These are phyloP conservation scores for Podarcis raffonei DNA, from an alignment of 2,113 vertebrate species.

Conservation along the genomic window DNA sequence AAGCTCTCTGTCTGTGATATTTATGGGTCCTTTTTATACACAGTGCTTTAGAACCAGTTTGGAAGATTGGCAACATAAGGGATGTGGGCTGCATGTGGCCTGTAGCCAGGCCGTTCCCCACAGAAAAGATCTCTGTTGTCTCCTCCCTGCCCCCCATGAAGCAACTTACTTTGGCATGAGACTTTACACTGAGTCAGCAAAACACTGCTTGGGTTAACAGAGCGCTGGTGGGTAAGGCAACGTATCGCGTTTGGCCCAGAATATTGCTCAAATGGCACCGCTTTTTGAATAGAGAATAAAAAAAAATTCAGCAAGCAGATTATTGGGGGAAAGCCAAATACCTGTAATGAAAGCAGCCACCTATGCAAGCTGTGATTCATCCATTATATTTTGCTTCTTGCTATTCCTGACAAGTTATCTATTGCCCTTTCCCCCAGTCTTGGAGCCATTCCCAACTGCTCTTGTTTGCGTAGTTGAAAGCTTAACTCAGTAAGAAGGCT, in stretches of 20 bases:
- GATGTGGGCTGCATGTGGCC: background rate
- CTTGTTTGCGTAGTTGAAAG: background rate
- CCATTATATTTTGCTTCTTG: background rate
- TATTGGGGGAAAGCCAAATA: background rate
- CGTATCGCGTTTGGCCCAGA: background rate
- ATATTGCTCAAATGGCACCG: background rate
- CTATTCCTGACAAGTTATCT: background rate
- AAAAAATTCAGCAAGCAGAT: background rate
- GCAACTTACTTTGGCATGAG: background rate
- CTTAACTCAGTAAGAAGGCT: background rate
- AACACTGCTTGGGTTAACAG: background rate
- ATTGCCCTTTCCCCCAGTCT: background rate
- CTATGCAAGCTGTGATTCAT: background rate
- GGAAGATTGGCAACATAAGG: background rate
- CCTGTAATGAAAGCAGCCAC: background rate
- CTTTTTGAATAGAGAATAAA: background rate
- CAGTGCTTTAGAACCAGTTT: background rate
- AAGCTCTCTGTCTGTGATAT: background rate
- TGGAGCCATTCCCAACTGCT: background rate
- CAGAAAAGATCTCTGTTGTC: background rate
- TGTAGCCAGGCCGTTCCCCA: background rate
- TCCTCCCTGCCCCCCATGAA: background rate
- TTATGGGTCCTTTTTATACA: background rate
- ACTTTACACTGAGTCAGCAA: background rate
- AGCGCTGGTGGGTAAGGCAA: background rate